Percentiles rank a stretch among this genome's conserved stretches.
Conservation (phyloP, 2,888 invertebrate genomes). For the Nudaria mundana region DNA sequence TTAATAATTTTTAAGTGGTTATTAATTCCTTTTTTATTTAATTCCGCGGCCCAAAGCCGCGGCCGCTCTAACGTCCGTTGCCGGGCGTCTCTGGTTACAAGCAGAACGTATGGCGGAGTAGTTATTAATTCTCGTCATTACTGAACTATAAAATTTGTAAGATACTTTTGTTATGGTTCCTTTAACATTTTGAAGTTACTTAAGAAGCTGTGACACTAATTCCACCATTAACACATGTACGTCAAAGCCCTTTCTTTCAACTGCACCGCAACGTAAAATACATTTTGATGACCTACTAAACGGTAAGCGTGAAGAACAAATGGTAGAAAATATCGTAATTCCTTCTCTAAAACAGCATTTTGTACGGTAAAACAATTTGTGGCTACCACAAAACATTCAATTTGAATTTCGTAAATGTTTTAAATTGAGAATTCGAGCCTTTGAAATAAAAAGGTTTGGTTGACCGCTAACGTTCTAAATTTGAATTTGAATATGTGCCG, state of each 20-base stretch:
- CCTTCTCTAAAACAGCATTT: conserved; percentile 39
- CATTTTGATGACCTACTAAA: conserved; percentile 43
- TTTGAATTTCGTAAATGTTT: conserved; percentile 22
- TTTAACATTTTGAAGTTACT: neutral
- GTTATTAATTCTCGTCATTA: too few species aligned
- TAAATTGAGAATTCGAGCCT: conserved; percentile 13
- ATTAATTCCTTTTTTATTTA: too few species aligned
- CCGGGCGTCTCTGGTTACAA: too few species aligned
- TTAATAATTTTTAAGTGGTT: too few species aligned
- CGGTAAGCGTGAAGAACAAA: conserved; percentile 47
- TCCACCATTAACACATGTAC: neutral
- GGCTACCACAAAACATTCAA: conserved; percentile 36
- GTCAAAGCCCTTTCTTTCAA: conserved; percentile 17
- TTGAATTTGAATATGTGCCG: neutral
- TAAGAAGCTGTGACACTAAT: neutral
- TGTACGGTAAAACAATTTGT: conserved; percentile 31
- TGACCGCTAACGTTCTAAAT: conserved; percentile 4
- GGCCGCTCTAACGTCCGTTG: too few species aligned
- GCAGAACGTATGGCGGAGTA: too few species aligned
- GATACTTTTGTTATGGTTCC: too few species aligned
- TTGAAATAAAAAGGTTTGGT: conserved; percentile 10
- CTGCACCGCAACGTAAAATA: conserved; percentile 17
- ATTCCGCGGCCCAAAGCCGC: too few species aligned
- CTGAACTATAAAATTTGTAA: too few species aligned
- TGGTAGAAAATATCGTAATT: conserved; percentile 67